Conservation (phyloP, 2,113 vertebrate genomes). For the Herpailurus yagouaroundi region DNA sequence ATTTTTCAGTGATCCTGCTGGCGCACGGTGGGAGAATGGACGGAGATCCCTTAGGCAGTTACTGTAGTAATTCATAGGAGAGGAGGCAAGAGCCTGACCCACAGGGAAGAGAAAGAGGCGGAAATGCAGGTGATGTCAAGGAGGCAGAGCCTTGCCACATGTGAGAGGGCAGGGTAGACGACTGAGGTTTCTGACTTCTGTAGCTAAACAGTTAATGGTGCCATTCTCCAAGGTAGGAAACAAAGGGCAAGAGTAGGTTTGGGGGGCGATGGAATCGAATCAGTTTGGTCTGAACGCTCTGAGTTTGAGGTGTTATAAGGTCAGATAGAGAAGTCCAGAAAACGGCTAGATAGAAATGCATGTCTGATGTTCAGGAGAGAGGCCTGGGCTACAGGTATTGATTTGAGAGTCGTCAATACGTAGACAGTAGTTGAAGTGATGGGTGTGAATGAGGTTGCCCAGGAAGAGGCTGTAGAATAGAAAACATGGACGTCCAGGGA, state of each 20-base stretch:
- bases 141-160: background rate
- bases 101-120: background rate
- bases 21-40: background rate
- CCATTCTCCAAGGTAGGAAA: background rate
- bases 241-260: background rate
- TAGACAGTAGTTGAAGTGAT: constrained; percentile 1
- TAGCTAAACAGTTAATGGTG: background rate
- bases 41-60: background rate
- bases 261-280: background rate
- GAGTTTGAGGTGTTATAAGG: background rate
- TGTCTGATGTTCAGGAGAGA: background rate
- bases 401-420: constrained; percentile 12
- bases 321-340: background rate
- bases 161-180: rapidly evolving
- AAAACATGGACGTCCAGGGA: background rate
- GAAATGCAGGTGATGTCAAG: background rate
- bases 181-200: background rate
- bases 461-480: background rate
- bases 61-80: background rate
- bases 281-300: background rate
- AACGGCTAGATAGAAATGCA: background rate
- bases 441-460: constrained; percentile 24
- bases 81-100: background rate
- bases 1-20: background rate
- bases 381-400: constrained; percentile 31